A percentile compares a stretch with the other conserved stretches of the same genome.
Evolutionary conservation across 2,888 invertebrate species (phyloP).

Genomic region (Dasysyrphus tricinctus): DNA sequence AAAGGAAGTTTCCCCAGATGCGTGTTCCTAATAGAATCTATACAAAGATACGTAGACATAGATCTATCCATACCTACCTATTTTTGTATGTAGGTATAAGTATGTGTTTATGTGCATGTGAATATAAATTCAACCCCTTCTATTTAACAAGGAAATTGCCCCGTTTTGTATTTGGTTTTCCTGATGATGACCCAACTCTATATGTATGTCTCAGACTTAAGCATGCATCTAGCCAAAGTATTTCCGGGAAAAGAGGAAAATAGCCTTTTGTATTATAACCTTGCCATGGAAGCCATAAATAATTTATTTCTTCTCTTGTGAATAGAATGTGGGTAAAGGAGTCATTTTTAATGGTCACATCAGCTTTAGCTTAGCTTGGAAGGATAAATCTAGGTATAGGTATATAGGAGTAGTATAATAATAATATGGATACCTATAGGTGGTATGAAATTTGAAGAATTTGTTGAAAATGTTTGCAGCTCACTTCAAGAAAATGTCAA

Average conservation of each 20-base stretch:
- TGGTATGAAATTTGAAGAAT: conserved; percentile 60
- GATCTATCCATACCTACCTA: background rate
- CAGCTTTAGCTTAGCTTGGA: background rate
- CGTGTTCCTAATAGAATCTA: conserved; percentile 23
- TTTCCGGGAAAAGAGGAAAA: conserved; percentile 67
- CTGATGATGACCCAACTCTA: conserved; percentile 60
- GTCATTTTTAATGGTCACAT: conserved; percentile 58
- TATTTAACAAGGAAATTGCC: conserved; percentile 64
- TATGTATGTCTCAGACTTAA: conserved; percentile 56
- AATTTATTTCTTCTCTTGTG: conserved; percentile 62
- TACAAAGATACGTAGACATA: background rate
- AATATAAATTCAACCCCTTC: conserved; percentile 39
- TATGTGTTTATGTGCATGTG: too few relatives aligned
- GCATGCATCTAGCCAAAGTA: conserved; percentile 64
- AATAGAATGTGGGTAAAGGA: conserved; percentile 53
- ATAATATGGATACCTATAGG: conserved; percentile 13
- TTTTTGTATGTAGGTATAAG: background rate
- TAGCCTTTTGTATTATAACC: conserved; percentile 58
- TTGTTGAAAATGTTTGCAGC: conserved; percentile 62
- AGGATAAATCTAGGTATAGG: conserved; percentile 17
- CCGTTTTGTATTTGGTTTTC: conserved; percentile 65
- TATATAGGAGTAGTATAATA: background rate
- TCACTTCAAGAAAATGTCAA: conserved; percentile 38
- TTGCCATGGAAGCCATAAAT: conserved; percentile 66
- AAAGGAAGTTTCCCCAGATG: conserved; percentile 41